Percentiles rank a stretch among this genome's conserved stretches.
These are phyloP conservation scores for Cyaniris semiargus DNA, from an alignment of 2,888 invertebrate species.

Conservation along the genomic window DNA sequence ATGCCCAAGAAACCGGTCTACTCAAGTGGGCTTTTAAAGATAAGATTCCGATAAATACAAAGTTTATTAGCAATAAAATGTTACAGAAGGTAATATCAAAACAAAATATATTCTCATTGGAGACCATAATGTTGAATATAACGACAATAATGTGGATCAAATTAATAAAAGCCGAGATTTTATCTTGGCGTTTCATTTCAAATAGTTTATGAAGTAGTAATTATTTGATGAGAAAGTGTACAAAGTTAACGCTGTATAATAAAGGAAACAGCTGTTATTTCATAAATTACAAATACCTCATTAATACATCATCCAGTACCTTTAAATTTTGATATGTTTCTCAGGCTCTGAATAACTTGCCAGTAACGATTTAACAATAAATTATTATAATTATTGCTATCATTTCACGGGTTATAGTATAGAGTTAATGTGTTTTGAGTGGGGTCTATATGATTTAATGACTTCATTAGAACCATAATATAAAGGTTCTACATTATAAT, in stretches of 20 bases:
- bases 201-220: conserved; percentile 20
- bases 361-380: neutral
- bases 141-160: conserved; percentile 18
- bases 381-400: neutral
- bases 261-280: neutral
- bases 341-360: neutral
- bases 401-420: neutral
- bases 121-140: neutral
- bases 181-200: conserved; percentile 12
- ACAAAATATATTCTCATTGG: conserved; percentile 17
- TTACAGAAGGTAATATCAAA: conserved; percentile 20
- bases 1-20: conserved; percentile 5
- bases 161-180: conserved; percentile 25
- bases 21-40: conserved; percentile 7
- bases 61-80: conserved; percentile 29
- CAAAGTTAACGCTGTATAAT: neutral
- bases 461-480: neutral
- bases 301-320: neutral
- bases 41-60: conserved; percentile 24
- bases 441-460: neutral
- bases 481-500: neutral
- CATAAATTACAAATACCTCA: neutral
- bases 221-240: conserved; percentile 13
- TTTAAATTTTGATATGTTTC: neutral
- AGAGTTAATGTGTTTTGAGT: neutral